Percentiles rank a stretch among this genome's conserved stretches.
phyloP scores from a whole-genome alignment of 2,888 invertebrate species.

The Cenopis cana region DNA sequence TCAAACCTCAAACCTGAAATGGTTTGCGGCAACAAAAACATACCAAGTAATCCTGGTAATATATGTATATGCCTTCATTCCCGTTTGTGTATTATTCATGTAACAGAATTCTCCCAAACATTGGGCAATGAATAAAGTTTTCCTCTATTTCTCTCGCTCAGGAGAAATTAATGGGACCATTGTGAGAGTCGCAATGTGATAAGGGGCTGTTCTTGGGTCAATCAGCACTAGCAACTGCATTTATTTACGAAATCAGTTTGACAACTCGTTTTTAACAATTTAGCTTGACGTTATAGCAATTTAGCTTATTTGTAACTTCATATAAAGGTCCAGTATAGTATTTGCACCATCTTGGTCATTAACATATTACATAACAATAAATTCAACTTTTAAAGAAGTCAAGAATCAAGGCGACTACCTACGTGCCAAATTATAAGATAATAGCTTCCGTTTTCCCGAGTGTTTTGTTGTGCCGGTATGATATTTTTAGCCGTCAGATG shows the following conservation, averaged over 20 bases:
- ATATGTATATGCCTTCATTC: constrained; percentile 32
- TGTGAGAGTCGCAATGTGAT: constrained; percentile 42
- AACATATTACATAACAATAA: too few relatives aligned
- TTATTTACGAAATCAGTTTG: constrained; percentile 36
- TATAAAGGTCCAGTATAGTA: too few relatives aligned
- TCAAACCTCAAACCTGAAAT: constrained; percentile 2
- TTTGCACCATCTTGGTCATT: too few relatives aligned
- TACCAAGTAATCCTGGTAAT: constrained; percentile 24
- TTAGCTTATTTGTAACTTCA: neutral
- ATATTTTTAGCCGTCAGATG: too few relatives aligned
- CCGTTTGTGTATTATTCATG: constrained; percentile 37
- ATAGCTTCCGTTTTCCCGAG: too few relatives aligned
- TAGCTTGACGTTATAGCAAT: neutral
- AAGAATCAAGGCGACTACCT: too few relatives aligned
- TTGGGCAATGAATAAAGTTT: constrained; percentile 38
- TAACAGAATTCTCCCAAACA: constrained; percentile 35
- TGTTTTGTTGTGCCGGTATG: too few relatives aligned
- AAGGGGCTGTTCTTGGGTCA: constrained; percentile 34
- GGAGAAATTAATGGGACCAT: constrained; percentile 40
- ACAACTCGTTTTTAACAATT: neutral
- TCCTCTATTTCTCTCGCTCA: constrained; percentile 38
- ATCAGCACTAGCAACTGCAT: constrained; percentile 30
- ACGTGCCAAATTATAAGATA: too few relatives aligned
- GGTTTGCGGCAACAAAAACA: constrained; percentile 30
- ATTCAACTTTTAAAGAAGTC: too few relatives aligned